phyloP scores from a whole-genome alignment of 2,113 vertebrate genomes.

The Bagarius yarrelli region DNA sequence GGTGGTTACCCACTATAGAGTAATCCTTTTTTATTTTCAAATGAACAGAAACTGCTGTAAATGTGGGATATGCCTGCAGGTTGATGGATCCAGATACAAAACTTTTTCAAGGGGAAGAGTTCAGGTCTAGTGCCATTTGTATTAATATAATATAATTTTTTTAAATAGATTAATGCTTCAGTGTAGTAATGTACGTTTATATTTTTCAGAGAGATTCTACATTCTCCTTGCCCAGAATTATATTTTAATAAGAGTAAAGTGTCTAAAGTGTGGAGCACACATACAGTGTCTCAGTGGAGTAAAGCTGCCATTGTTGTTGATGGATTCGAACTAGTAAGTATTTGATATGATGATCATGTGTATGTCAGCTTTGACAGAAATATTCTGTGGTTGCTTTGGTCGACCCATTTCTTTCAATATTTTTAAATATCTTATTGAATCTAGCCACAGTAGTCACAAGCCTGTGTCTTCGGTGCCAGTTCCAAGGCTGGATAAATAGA shows the following conservation, averaged over 20 bases:
- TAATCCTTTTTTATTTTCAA: constrained; percentile 20
- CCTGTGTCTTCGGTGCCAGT: too few species aligned
- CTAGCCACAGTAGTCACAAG: too few species aligned
- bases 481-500: too few species aligned
- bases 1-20: background rate
- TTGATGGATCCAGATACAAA: constrained; percentile 79
- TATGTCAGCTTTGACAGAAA: background rate
- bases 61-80: constrained; percentile 85
- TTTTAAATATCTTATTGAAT: too few species aligned
- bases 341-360: background rate
- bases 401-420: too few species aligned
- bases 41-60: constrained; percentile 83
- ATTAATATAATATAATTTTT: background rate
- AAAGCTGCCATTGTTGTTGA: constrained; percentile 79
- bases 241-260: constrained; percentile 56
- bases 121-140: constrained; percentile 68
- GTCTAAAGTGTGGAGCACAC: constrained; percentile 51
- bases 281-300: constrained; percentile 45
- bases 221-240: constrained; percentile 67
- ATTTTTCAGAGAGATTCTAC: constrained; percentile 74
- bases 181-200: constrained; percentile 4
- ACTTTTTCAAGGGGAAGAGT: constrained; percentile 82
- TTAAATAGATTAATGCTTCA: constrained; percentile 28
- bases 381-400: too few species aligned
- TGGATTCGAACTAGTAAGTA: constrained; percentile 83